Evolutionary conservation across 2,888 invertebrate species (phyloP), one percentile per base, ranked within the genome.

Genomic region (Hirtodrosophila duncani): DNA sequence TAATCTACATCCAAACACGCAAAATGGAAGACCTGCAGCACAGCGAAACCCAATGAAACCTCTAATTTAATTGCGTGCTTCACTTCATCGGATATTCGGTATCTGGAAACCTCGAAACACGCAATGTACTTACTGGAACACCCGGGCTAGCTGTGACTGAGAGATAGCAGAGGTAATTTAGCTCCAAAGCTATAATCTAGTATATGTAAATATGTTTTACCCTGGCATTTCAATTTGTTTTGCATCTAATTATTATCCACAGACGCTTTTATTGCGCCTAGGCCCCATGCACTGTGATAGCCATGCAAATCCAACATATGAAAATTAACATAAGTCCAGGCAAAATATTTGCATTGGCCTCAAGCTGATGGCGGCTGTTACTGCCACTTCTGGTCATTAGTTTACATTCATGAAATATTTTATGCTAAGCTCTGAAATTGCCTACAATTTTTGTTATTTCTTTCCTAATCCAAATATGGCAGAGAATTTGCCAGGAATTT

Each of bases 271-370:
- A 55, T 64, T 45, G 38, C 44, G 50, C 30, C 51, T 7, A 23
- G 27, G 10, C 21, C 8, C 38, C 21, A 21, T 34, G 5, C 13
- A 30, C 24, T 6, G 31, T 10, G 16, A 23, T 20, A 20, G n/a
- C 11, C 26, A 39, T 21, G 31, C 44, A 38, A 41, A 23, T 17
- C 16, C 13, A 9, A 53, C 68, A 51, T 64, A 43, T 68, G 49
- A 53, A 45, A 59, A 79, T 79, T 67, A 53, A 44, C 72, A 79
- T 79, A 77, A 72, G 56, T 77, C 71, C 57, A 33, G 42, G 20
- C 37, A 57, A 51, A 75, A 71, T 67, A 59, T 79, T 72, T 75
- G 52, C 80, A 59, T 57, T 64, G 48, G 43, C 39, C 49, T 52
- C 39, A 53, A 55, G 33, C 55, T 38, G 33, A 30, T 39, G 38